Base-by-base conservation (phyloP, 2,888 invertebrate genomes). In the Adela reaumurella region DNA sequence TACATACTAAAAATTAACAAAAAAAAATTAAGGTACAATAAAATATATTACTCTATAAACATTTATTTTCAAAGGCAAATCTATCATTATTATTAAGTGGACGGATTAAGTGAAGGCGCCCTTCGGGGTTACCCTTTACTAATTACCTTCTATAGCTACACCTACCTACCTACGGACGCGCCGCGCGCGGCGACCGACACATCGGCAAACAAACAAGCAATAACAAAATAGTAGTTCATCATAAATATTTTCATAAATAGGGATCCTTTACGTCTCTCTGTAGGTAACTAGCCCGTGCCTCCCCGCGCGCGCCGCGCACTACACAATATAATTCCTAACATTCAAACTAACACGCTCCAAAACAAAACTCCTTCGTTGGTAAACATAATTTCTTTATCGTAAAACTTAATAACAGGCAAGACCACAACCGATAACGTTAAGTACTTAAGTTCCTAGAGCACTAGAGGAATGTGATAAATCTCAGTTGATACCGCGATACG, bases 351-450 rank as follows among this genome's bases (percentile, higher is more conserved):
- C 71, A 71, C 67, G 74, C 35, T 3, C 29, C 65, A 65, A 56
- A 59, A 55, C n/a, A 64, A 61, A 65, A 70, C 68, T 43, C 43
- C 11, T 77, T 78, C 77, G 77, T 78, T 78, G 78, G 77, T 78
- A 76, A 74, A 76, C 72, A 64, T 70, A 70, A 74, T 70, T 76
- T 74, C 73, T 67, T 69, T 73, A 73, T 71, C 63, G 70, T 74
- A 69, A 50, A 76, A 77, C 77, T 76, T 80, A 79, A 76, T 80
- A 79, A 76, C 76, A 79, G 79, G 80, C 80, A 81, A 81, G 80
- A 80, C 79, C 80, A 80, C 78, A 81, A 81, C 80, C 79, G 73
- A 79, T 77, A 78, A 54, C 51, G 54, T 74, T 78, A 79, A 78
- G 78, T 80, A 79, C 78, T 77, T 77, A 77, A 63, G 46, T 58